Base-by-base conservation (phyloP, 92 coral and sea anemone genomes). In the Porites lobata region DNA sequence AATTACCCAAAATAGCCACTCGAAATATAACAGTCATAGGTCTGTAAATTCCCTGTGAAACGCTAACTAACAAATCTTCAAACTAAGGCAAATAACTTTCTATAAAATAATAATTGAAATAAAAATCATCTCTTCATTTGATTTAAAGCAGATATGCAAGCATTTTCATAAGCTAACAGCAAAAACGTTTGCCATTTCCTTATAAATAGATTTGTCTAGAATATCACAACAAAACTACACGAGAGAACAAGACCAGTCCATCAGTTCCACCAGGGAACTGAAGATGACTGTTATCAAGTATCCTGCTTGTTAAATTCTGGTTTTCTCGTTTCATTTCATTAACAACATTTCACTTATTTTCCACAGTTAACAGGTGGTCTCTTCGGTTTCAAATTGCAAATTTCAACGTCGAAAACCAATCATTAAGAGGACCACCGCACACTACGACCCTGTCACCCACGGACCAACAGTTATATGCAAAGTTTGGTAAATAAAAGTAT, bases 201-300 rank as follows among this genome's bases (percentile, higher is more conserved):
- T n/a, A 72, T 51, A 72, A 72, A 72, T 72, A 50, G 2, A 62
- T 43, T 38, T 38, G 47, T 38, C 47, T 38, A 38, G 47, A 38
- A 26, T 77, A 11, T 17, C 56, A 32, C 10, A 32, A 72, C 86
- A 69, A 82, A 82, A 20, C 69, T 69, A 7, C 4, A 43, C 52
- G n/a, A 70, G 47, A 71, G 71, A 81, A 82, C 57, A 71, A 58
- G 21, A 12, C 9, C 86, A 71, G 70, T 56, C 69, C 47, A 8
- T 71, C 76, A 57, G 58, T 9, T 63, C 69, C 86, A 9, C 86
- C 86, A 57, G 86, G 86, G 69, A 74, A 26, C 78, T 29, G 15
- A 19, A 26, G 62, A 11, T 63, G 69, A 82, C 86, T 57, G 86
- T 56, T 0, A 58, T 57, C 86, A 69, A 82, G 86, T 15, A 29